Conservation (phyloP, 2,797 vertebrate species). For the Rhinichthys osculus region DNA sequence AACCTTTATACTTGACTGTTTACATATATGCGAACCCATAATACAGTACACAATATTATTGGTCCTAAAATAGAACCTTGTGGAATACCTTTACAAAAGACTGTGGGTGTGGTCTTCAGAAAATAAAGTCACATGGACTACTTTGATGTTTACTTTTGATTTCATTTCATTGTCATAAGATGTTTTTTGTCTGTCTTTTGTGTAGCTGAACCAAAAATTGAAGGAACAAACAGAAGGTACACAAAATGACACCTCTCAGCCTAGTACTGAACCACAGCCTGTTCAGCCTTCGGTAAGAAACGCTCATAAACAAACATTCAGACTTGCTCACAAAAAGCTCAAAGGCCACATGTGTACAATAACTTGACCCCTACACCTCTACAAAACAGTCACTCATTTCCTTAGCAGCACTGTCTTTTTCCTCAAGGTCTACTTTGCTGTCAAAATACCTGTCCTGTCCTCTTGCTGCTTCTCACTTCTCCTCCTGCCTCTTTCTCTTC, state of each 20-base stretch:
- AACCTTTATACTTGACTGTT: not conserved
- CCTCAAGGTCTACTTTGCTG: conserved; percentile 72
- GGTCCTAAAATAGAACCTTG: conserved; percentile 3
- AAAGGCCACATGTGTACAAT: conserved; percentile 1
- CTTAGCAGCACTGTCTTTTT: conserved; percentile 54
- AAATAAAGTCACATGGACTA: not conserved
- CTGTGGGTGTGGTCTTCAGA: not conserved
- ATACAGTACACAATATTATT: not conserved
- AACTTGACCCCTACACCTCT: conserved; percentile 26
- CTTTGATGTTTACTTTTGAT: conserved; percentile 4
- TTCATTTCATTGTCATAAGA: not conserved
- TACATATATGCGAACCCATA: not conserved
- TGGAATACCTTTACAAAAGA: not conserved
- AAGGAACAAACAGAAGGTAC: conserved; percentile 79
- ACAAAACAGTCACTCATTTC: conserved; percentile 15
- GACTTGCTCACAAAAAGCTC: not conserved
- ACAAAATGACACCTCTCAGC: conserved; percentile 73
- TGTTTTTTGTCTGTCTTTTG: conserved; percentile 15
- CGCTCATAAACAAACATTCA: conserved; percentile 19
- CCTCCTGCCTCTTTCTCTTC: conserved; percentile 61
- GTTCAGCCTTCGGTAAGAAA: conserved; percentile 82
- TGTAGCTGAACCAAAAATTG: conserved; percentile 85
- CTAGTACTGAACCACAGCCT: conserved; percentile 73
- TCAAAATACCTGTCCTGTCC: conserved; percentile 79
- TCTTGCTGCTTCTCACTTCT: conserved; percentile 75